phyloP scores from a whole-genome alignment of 2,888 invertebrate genomes.

The Galerucella pusilla region DNA sequence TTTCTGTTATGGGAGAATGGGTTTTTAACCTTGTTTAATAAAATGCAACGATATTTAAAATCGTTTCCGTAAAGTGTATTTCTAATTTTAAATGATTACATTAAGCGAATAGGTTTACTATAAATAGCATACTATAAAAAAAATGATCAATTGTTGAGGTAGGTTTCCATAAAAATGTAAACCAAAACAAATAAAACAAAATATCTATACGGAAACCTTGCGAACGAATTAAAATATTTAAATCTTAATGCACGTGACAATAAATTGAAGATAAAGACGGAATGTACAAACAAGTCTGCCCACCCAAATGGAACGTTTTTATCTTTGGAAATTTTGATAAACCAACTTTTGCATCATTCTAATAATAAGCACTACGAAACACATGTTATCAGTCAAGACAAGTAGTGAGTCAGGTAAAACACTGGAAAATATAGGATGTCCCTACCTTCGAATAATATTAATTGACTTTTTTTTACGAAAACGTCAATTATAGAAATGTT shows the following conservation, averaged over 20 bases:
- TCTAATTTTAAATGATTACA: not conserved
- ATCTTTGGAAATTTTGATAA: conserved; percentile 12
- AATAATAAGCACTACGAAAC: conserved; percentile 9
- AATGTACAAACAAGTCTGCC: conserved; percentile 14
- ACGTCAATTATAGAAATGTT: too few relatives aligned
- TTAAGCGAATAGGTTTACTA: not conserved
- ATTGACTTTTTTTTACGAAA: too few relatives aligned
- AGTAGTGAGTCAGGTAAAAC: not conserved
- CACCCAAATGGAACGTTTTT: conserved; percentile 19
- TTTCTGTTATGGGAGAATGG: too few relatives aligned
- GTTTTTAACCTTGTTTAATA: too few relatives aligned
- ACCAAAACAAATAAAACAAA: conserved; percentile 13
- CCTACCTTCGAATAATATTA: too few relatives aligned
- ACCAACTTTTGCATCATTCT: conserved; percentile 23
- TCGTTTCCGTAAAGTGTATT: conserved; percentile 9
- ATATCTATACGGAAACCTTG: conserved; percentile 5
- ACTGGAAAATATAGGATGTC: not conserved
- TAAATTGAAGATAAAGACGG: conserved; percentile 22
- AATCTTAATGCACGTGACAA: conserved; percentile 19
- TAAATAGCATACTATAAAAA: not conserved
- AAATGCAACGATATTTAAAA: not conserved
- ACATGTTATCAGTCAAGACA: conserved; percentile 6
- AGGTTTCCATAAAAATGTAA: conserved; percentile 16
- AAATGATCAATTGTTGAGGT: conserved; percentile 9
- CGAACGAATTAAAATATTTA: conserved; percentile 7